These are phyloP conservation scores for Microctenopoma lineatum DNA, from an alignment of 2,797 vertebrate genomes.

Conservation along the genomic window DNA sequence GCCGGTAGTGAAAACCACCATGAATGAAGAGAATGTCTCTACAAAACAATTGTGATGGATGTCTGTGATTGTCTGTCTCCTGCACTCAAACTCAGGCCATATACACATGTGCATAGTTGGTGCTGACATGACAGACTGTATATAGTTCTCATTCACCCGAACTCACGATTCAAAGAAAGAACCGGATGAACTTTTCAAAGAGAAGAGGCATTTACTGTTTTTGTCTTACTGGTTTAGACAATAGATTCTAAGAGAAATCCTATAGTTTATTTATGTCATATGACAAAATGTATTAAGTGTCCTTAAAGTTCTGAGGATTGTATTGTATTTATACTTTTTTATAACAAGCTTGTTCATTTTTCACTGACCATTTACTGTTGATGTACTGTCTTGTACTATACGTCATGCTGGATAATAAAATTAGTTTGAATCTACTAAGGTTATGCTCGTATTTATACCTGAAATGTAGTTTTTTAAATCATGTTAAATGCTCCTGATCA, in stretches of 20 bases:
- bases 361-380: slow-evolving; percentile 73
- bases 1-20: slow-evolving; percentile 72
- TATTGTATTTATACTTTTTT: slow-evolving; percentile 86
- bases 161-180: slow-evolving; percentile 60
- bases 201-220: slow-evolving; percentile 72
- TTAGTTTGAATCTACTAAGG: slow-evolving; percentile 54
- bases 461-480: not conserved
- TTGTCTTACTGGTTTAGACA: slow-evolving; percentile 86
- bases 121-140: slow-evolving; percentile 73
- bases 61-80: slow-evolving; percentile 61
- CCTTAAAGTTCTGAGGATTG: slow-evolving; percentile 75
- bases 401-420: slow-evolving; percentile 80
- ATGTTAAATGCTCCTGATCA: no score
- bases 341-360: slow-evolving; percentile 80
- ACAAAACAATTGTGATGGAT: slow-evolving; percentile 75
- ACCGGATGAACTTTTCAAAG: slow-evolving; percentile 70
- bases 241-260: slow-evolving; percentile 71
- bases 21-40: slow-evolving; percentile 76
- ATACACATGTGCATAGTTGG: slow-evolving; percentile 45
- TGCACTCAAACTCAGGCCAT: slow-evolving; percentile 60
- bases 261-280: slow-evolving; percentile 81
- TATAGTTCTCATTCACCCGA: slow-evolving; percentile 66
- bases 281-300: slow-evolving; percentile 76
- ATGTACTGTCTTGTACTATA: slow-evolving; percentile 75
- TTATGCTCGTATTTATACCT: slow-evolving; percentile 14